Evolutionary conservation across 2,797 vertebrate species (phyloP), one percentile per base, ranked within the genome.

Genomic region (Argya squamiceps): DNA sequence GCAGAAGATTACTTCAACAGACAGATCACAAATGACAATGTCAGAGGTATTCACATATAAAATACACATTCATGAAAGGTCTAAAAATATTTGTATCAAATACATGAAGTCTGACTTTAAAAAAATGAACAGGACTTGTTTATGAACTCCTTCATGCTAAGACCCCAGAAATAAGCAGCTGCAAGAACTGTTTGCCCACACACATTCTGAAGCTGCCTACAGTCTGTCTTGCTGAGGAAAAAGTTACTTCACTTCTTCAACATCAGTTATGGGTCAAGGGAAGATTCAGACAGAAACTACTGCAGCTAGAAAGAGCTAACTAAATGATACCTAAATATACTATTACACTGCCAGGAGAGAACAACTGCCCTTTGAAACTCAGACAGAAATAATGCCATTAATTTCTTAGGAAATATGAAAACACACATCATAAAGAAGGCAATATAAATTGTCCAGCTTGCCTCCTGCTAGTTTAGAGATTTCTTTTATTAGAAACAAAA

Each of bases 151-250:
- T 92, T 67, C 30, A 34, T 46, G 18, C 37, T 84, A 93, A 80
- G 50, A 78, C 24, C 56, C 49, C 75, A 93, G 49, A 77, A 92
- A 92, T 36, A 92, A 92, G 71, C 80, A 93, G 83, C 78, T 93
- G 89, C 52, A 94, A 93, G 89, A 80, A 92, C 37, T 67, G 74
- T 84, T 91, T 95, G 83, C 93, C 96, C 94, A 96, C 94, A 95
- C 89, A 88, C 92, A 97, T 95, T 96, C 94, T 94, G 39, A 56
- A 95, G 52, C 91, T 91, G 94, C 96, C 96, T 86, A 93, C 92
- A 79, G 59, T 50, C 73, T 74, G 63, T 32, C 65, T 75, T 41
- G 53, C 18, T 87, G 58, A 92, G 71, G 86, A 44, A 82, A 60
- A 96, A 94, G 39, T 74, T 52, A 90, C 81, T 84, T 90, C 85